These are phyloP conservation scores for Pseudocheirus occidentalis DNA, from an alignment of 2,797 vertebrate species.

Conservation along the genomic window DNA sequence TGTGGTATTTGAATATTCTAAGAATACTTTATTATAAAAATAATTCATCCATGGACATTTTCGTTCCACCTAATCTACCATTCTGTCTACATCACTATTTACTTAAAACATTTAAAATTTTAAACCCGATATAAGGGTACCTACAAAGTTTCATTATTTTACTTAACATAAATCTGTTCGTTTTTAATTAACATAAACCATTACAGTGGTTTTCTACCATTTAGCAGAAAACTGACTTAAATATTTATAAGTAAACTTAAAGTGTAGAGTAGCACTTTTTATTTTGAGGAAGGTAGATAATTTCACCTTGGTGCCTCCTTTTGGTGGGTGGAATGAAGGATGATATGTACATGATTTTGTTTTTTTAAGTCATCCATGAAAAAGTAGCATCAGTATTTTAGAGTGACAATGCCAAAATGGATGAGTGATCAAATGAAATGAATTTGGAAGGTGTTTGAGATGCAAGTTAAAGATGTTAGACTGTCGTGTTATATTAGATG, in stretches of 20 bases:
- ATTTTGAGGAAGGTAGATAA: not conserved
- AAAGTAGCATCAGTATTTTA: not conserved
- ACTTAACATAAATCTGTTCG: not conserved
- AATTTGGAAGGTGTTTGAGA: not conserved
- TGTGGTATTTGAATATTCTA: not conserved
- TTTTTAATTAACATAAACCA: not conserved
- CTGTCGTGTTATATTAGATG: not conserved
- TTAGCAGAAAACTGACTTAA: not conserved
- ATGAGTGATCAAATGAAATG: not conserved
- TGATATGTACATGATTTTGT: not conserved
- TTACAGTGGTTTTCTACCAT: not conserved
- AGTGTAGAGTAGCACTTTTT: not conserved
- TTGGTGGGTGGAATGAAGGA: not conserved
- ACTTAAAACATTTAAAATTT: not conserved
- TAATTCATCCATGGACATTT: not conserved
- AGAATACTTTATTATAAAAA: not conserved
- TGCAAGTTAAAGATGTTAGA: not conserved
- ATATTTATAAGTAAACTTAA: not conserved
- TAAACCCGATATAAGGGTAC: not conserved
- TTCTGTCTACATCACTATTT: not conserved
- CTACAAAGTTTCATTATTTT: not conserved
- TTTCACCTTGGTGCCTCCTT: not conserved
- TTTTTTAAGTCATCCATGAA: not conserved
- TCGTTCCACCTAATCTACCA: not conserved
- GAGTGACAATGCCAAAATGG: not conserved